Conservation (phyloP, 2,113 vertebrate genomes). For the Phaethornis superciliosus region DNA sequence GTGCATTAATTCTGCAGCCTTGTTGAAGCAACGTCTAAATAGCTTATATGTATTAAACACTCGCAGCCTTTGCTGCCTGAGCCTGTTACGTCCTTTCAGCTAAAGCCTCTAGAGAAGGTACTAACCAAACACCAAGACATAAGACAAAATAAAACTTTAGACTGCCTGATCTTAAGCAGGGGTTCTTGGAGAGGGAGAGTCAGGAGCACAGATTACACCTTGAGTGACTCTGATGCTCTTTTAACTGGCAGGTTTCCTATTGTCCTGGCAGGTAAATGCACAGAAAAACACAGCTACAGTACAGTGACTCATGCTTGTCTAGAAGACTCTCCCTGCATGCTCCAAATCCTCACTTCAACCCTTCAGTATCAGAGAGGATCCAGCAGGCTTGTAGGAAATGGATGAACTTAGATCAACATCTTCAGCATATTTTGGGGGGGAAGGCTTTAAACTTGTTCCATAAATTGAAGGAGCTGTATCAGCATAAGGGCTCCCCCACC, state of each 20-base stretch:
- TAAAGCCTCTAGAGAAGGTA: neutral
- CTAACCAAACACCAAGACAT: neutral
- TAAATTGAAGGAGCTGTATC: neutral
- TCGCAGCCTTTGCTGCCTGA: neutral
- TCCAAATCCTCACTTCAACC: slow-evolving; percentile 5
- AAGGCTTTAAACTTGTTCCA: neutral
- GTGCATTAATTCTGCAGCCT: neutral
- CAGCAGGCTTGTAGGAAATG: neutral
- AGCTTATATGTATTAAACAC: neutral
- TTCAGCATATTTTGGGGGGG: neutral
- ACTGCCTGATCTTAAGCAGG: neutral
- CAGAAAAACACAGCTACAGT: neutral
- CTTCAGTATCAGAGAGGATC: neutral
- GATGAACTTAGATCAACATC: neutral
- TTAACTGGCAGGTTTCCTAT: neutral
- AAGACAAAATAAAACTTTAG: neutral
- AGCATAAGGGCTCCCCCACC: neutral
- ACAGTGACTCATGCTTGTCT: neutral
- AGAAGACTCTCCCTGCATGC: neutral
- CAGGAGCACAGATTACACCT: neutral
- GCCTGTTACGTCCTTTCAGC: neutral
- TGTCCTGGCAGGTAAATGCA: neutral
- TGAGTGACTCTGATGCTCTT: neutral
- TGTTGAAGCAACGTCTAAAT: neutral
- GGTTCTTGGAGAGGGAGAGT: neutral